Base-by-base conservation (phyloP, 2,888 invertebrate species). In the Napeogenes inachia region DNA sequence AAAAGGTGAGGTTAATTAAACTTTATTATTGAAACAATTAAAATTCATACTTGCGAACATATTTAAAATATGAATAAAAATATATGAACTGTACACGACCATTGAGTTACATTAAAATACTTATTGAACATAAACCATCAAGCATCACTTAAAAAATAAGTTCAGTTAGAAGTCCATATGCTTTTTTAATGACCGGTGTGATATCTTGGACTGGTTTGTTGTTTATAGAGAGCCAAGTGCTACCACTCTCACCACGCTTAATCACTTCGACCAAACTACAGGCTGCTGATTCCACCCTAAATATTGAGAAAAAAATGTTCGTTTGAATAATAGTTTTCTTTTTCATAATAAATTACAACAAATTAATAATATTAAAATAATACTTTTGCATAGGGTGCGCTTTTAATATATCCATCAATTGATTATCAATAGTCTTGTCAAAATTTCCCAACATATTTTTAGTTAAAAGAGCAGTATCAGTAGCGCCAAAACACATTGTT, bases 401-500 rank as follows among this genome's bases (percentile, higher is more conserved):
- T 3, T 35, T 50, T 2, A 73, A 0, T 3, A 4, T 45, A n/a
- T 68, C 61, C 38, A 68, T 54, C 3, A 61, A 38, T 32, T 67
- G 47, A 8, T 57, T 10, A 5, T 68, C 63, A 12, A 64, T 50
- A 21, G 59, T 45, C 35, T 66, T 62, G 47, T 78, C 76, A 13
- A 78, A 76, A 45, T 68, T 68, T 12, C 60, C 64, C 46, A 70
- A 13, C 21, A 75, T 75, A 0, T 68, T 61, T 6, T 58, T 56
- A 4, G 62, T 59, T 2, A 81, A 54, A 3, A 81, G 69, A 3
- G 75, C 62, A 0, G 80, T 80, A 56, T 73, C 67, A 0, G 80
- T 81, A 0, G 72, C 74, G 0, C 79, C 78, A 53, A 77, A 79
- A 56, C 79, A 80, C 1, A 82, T 61, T 0, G 79, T 68, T n/a